Evolutionary conservation across 2,113 vertebrate species (phyloP), one percentile per base, ranked within the genome.

Genomic region (Alouatta palliata): DNA sequence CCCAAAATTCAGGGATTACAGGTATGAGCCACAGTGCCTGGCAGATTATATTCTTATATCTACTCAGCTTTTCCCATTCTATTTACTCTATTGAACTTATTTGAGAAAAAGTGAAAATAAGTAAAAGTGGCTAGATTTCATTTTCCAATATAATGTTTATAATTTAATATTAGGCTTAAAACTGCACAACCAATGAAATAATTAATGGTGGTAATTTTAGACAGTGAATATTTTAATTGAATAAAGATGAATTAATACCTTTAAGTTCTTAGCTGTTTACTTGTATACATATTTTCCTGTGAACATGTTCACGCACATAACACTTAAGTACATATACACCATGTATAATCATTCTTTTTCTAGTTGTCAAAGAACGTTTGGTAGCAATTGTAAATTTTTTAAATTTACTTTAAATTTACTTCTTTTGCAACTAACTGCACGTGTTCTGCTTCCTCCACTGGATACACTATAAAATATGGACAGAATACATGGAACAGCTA

Each of bases 51-150:
- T 94, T 85, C 16, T 95, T 90, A 52, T 85, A 21, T n/a, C 27
- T 32, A 47, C 8, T 92, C 37, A 84, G 43, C 8, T 56, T 94
- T 70, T 68, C 11, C 11, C 23, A 35, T 86, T 80, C 76, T 81
- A 84, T n/a, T 94, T 52, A 84, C 2, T 87, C 40, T 73, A 14
- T 71, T 82, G 11, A 79, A 61, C 9, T 58, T 91, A 58, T 40
- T 75, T 87, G 64, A 80, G 2, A 35, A 90, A 92, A 95, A 80
- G 11, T 82, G 23, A 90, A 95, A 85, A 87, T 87, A n/a, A 94
- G 19, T 27, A 54, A 87, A 87, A 49, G 12, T n/a, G 13, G 6
- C 30, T 56, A 40, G 54, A 13, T 19, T 70, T 87, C 58, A 56
- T 58, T 77, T 47, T 80, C n/a, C 32, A 71, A 13, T 87, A 10